Percentiles rank a stretch among this genome's conserved stretches.
These are phyloP conservation scores for Adelosebastes latens DNA, from an alignment of 2,797 vertebrate species.

Conservation along the genomic window DNA sequence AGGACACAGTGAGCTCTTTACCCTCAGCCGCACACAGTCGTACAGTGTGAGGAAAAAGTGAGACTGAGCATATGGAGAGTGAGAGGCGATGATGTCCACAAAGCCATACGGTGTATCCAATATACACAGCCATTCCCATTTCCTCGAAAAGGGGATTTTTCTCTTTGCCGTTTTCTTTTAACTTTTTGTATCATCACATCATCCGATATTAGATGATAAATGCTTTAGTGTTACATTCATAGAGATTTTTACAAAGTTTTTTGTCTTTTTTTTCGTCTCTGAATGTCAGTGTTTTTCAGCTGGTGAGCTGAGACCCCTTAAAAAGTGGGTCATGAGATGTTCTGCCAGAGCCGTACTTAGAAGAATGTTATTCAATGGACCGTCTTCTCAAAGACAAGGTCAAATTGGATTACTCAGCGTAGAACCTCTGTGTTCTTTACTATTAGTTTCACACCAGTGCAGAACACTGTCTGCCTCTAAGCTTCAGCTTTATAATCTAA, in stretches of 20 bases:
- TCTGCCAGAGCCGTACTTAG: conserved; percentile 47
- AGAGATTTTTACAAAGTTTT: conserved; percentile 30
- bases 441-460: conserved; percentile 67
- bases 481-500: conserved; percentile 30
- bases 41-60: conserved; percentile 42
- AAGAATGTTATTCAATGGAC: conserved; percentile 57
- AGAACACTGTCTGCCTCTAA: conserved; percentile 48
- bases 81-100: conserved; percentile 23
- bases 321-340: conserved; percentile 69
- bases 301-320: conserved; percentile 47
- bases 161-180: neutral
- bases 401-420: conserved; percentile 69
- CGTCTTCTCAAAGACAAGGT: conserved; percentile 67
- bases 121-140: conserved; percentile 23
- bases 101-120: conserved; percentile 29
- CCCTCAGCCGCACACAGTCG: conserved; percentile 43
- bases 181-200: conserved; percentile 2
- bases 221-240: conserved; percentile 14
- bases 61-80: conserved; percentile 37
- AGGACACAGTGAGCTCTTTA: conserved; percentile 57
- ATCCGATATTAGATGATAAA: conserved; percentile 10
- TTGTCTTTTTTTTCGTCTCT: neutral
- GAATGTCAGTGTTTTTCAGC: conserved; percentile 45
- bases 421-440: conserved; percentile 64
- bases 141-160: neutral